Evolutionary conservation across 2,113 vertebrate genomes (phyloP).

Genomic region (Gila orcuttii): DNA sequence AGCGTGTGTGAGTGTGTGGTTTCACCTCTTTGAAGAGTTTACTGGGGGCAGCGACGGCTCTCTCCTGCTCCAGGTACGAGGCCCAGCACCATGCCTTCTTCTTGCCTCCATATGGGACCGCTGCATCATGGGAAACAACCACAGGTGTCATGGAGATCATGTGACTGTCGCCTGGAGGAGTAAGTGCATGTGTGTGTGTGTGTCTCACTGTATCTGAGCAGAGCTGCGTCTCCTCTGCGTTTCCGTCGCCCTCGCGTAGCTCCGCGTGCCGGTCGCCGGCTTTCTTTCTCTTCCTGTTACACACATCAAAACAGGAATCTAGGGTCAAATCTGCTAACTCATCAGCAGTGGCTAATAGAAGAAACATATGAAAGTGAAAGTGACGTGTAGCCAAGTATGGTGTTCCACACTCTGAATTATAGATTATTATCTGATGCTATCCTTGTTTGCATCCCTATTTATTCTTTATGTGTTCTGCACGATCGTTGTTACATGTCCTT

Average conservation of each 20-base stretch:
- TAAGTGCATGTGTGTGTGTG: not conserved
- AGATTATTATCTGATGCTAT: too few relatives aligned
- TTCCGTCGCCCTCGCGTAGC: slow-evolving; percentile 81
- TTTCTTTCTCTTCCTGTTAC: slow-evolving; percentile 81
- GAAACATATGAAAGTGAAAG: too few relatives aligned
- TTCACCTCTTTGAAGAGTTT: slow-evolving; percentile 69
- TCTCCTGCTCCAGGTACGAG: slow-evolving; percentile 66
- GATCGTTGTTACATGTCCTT: too few relatives aligned
- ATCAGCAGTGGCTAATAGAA: not conserved
- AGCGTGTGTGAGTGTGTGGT: not conserved
- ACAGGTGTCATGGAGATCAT: not conserved
- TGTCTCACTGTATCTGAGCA: slow-evolving; percentile 83
- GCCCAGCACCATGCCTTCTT: slow-evolving; percentile 68
- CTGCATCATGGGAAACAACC: slow-evolving; percentile 45
- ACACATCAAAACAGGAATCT: not conserved
- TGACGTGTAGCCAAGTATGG: too few relatives aligned
- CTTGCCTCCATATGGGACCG: slow-evolving; percentile 62
- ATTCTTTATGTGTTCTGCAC: too few relatives aligned
- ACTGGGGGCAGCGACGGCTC: slow-evolving; percentile 60
- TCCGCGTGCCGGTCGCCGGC: slow-evolving; percentile 78
- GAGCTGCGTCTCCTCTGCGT: slow-evolving; percentile 79
- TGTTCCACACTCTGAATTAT: too few relatives aligned
- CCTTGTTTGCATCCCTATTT: too few relatives aligned
- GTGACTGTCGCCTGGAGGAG: too few relatives aligned
- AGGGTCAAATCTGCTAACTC: not conserved